A percentile compares a stretch with the other conserved stretches of the same genome.
Evolutionary conservation across 2,113 vertebrate species (phyloP).

Genomic region (Marmota flaviventris): DNA sequence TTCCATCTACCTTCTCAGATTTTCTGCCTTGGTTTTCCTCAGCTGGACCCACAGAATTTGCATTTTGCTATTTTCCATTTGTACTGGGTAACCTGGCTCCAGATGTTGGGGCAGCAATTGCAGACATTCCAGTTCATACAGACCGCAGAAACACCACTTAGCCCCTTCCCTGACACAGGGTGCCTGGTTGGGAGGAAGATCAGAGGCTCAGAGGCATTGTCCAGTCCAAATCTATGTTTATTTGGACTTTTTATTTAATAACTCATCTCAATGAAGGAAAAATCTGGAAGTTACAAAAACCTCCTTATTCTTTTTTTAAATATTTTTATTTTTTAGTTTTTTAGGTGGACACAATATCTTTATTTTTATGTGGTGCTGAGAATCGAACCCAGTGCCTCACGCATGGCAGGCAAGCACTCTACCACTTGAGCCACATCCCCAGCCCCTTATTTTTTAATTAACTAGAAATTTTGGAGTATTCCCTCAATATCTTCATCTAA

Average conservation of each 20-base stretch:
- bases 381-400: no score
- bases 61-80: slow-evolving; percentile 42
- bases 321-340: not conserved
- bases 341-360: no score
- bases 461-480: not conserved
- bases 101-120: not conserved
- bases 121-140: not conserved
- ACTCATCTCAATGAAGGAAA: not conserved
- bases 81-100: not conserved
- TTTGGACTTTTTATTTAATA: not conserved
- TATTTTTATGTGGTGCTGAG: no score
- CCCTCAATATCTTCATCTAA: not conserved
- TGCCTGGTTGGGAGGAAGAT: not conserved
- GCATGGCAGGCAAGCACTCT: no score
- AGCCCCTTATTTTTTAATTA: no score
- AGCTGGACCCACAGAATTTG: slow-evolving; percentile 50
- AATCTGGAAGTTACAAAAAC: not conserved
- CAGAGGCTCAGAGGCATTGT: not conserved
- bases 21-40: slow-evolving; percentile 18
- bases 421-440: no score
- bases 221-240: not conserved
- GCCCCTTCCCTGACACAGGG: not conserved
- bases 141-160: not conserved
- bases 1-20: not conserved
- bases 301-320: not conserved